Conservation (phyloP, 2,888 invertebrate genomes). For the Dinocampus coccinellae region DNA sequence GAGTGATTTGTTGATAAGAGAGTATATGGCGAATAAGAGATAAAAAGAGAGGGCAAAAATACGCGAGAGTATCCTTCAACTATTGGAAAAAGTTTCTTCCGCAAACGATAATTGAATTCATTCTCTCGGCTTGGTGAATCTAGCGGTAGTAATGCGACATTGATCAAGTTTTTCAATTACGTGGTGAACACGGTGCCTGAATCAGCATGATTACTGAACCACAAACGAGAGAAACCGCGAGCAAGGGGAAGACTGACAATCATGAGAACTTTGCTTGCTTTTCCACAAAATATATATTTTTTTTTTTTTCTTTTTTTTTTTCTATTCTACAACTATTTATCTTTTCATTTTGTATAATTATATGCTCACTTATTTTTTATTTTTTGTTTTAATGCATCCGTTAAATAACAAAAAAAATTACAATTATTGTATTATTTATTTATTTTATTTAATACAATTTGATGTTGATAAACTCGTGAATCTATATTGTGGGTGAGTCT, state of each 20-base stretch:
- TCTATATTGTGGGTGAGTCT: neutral
- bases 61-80: slow-evolving; percentile 25
- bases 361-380: too few species aligned
- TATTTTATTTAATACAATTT: neutral
- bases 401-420: neutral
- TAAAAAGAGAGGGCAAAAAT: slow-evolving; percentile 9
- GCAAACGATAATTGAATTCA: slow-evolving; percentile 37
- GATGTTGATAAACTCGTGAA: neutral
- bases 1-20: slow-evolving; percentile 27
- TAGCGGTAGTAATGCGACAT: slow-evolving; percentile 37
- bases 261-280: slow-evolving; percentile 19
- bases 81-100: slow-evolving; percentile 37
- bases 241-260: neutral
- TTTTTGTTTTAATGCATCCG: neutral
- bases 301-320: slow-evolving; percentile 3
- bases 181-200: slow-evolving; percentile 35
- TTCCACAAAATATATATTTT: neutral
- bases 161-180: slow-evolving; percentile 39
- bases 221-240: slow-evolving; percentile 1
- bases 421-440: too few species aligned
- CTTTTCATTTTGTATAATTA: too few species aligned
- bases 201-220: slow-evolving; percentile 36
- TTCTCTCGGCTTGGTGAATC: slow-evolving; percentile 29
- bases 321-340: neutral
- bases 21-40: neutral